phyloP scores from a whole-genome alignment of 2,113 vertebrate species.

The Sinocyclocheilus grahami region DNA sequence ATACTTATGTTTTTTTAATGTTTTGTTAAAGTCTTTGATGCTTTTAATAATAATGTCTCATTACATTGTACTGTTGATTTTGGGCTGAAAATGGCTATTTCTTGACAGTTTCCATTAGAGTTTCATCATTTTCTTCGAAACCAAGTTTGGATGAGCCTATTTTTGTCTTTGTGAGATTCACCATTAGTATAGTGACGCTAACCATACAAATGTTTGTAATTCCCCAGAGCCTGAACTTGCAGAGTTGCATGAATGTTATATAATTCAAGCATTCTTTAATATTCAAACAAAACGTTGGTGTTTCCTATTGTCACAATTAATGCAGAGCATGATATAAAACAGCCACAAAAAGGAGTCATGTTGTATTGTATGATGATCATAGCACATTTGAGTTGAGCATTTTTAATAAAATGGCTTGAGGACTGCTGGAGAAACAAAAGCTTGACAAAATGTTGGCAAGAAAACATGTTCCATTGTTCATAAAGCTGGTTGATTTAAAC shows the following conservation, averaged over 20 bases:
- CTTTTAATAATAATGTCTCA: no score
- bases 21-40: no score
- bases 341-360: background rate
- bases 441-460: slow-evolving; percentile 4
- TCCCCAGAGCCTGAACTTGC: background rate
- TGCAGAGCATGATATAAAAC: background rate
- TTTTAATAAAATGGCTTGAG: background rate
- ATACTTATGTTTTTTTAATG: no score
- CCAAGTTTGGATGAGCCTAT: no score
- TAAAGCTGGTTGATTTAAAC: background rate
- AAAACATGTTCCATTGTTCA: background rate
- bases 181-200: background rate
- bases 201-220: background rate
- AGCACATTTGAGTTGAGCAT: background rate
- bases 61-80: no score
- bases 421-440: background rate
- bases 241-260: background rate
- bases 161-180: background rate
- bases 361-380: background rate
- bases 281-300: background rate
- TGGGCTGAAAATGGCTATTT: no score
- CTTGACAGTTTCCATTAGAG: no score
- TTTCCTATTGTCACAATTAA: background rate
- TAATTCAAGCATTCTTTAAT: background rate
- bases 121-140: no score